Evolutionary conservation across 2,888 invertebrate genomes (phyloP).

Genomic region (Andrena camellia): DNA sequence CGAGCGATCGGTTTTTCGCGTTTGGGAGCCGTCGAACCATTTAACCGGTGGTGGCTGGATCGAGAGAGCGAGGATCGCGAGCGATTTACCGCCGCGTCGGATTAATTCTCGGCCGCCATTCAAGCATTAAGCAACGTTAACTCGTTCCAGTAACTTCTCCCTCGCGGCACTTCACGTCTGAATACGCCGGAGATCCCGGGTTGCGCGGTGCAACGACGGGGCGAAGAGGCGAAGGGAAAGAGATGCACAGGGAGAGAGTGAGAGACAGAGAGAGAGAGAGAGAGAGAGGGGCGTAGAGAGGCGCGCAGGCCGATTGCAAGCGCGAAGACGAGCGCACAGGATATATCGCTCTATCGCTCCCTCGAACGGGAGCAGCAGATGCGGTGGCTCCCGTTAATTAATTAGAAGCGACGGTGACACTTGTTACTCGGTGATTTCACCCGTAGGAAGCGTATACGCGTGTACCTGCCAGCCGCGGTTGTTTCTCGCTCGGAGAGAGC

Average conservation of each 20-base stretch:
- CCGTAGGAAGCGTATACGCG: slow-evolving; percentile 37
- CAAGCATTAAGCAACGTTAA: slow-evolving; percentile 62
- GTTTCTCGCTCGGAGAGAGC: slow-evolving; percentile 34
- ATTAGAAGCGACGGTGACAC: slow-evolving; percentile 67
- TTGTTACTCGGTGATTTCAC: slow-evolving; percentile 69
- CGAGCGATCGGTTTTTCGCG: slow-evolving; percentile 23
- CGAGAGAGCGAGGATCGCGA: slow-evolving; percentile 41
- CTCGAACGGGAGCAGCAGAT: slow-evolving; percentile 45
- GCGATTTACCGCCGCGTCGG: slow-evolving; percentile 59
- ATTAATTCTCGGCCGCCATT: slow-evolving; percentile 59
- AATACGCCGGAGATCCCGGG: slow-evolving; percentile 35
- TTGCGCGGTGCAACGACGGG: neutral
- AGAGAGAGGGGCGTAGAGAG: slow-evolving; percentile 12
- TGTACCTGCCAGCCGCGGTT: slow-evolving; percentile 47
- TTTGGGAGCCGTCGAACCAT: slow-evolving; percentile 16
- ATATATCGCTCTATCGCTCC: slow-evolving; percentile 32
- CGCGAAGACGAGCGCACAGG: slow-evolving; percentile 50
- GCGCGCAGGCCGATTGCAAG: slow-evolving; percentile 26
- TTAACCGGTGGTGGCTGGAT: slow-evolving; percentile 9
- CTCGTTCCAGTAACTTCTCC: slow-evolving; percentile 61
- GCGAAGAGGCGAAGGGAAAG: neutral
- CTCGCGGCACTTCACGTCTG: slow-evolving; percentile 54
- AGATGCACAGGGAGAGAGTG: neutral
- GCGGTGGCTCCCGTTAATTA: slow-evolving; percentile 59
- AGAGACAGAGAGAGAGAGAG: neutral